Evolutionary conservation across 2,888 invertebrate genomes (phyloP), one percentile per base, ranked within the genome.

Genomic region (Drosophila paranaensis): DNA sequence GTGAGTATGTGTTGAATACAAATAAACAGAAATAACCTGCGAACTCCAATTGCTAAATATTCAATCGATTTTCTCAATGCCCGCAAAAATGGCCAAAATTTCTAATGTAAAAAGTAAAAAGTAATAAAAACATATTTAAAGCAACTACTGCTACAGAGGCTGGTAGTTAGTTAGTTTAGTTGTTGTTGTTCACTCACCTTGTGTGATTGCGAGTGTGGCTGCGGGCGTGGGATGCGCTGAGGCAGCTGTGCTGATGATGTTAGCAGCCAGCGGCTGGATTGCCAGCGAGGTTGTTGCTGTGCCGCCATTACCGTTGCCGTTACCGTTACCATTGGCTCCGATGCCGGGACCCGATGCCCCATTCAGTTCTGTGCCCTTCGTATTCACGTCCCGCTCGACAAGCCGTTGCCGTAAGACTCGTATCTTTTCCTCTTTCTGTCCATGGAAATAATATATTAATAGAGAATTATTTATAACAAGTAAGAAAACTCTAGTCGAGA

Each of bases 341-440:
- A 48, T 63, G 37, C 68, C 67, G 51, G 56, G 67, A 48, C 77
- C 86, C 46, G 82, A 86, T 60, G 85, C 77, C 56, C 89, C 89
- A 71, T 91, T 92, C 79, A 91, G 86, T 82, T 91, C 91, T 77
- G 91, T 90, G 74, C 89, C 71, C 79, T 92, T 92, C 92, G 93
- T 93, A 43, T 94, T 94, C 65, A 95, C 94, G 83, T 97, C 97
- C 57, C 96, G 95, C 92, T 97, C 97, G 58, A 95, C 95, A 77
- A 97, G 93, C 88, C 96, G 95, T 92, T 96, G 96, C 91, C 97
- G 96, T 85, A 97, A 94, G 82, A 95, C 94, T 75, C 96, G 96
- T 78, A 97, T 97, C 91, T 97, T 96, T 91, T 97, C 97, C 93
- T 97, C 97, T 94, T 97, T 97, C 97, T 97, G 94, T 73, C 5